Percentiles rank a stretch among this genome's conserved stretches.
phyloP scores from a whole-genome alignment of 23 tunicate species.

The Trididemnum miniatum region DNA sequence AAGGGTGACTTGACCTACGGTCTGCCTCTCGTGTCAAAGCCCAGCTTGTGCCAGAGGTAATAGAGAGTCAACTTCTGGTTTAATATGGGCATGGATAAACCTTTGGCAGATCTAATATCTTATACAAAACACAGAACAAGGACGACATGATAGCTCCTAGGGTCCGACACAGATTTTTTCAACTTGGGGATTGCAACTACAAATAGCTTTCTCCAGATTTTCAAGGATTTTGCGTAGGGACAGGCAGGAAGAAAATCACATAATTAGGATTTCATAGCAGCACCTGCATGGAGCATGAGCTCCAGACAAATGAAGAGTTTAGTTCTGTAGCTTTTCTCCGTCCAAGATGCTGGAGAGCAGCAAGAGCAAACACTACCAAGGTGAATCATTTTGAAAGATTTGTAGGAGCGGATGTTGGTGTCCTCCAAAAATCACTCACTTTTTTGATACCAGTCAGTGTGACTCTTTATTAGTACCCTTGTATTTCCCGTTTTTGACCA shows the following conservation, averaged over 20 bases:
- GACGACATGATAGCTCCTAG: neutral
- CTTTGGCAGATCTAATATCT: neutral
- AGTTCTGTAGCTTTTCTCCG: neutral
- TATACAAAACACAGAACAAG: slow-evolving; percentile 4
- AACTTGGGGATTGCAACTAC: neutral
- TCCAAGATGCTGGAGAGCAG: neutral
- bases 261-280: neutral
- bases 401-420: neutral
- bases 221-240: too few species aligned
- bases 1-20: neutral
- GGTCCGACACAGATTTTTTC: neutral
- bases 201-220: neutral
- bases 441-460: neutral
- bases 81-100: neutral
- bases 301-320: neutral
- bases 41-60: neutral
- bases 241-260: too few species aligned
- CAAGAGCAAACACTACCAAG: neutral
- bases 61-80: neutral
- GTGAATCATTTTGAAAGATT: neutral
- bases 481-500: too few species aligned
- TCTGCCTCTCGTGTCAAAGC: neutral
- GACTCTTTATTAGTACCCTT: neutral
- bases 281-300: neutral
- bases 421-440: too few species aligned